Base-by-base conservation (phyloP, 2,888 invertebrate genomes). In the Sphecodes monilicornis region DNA sequence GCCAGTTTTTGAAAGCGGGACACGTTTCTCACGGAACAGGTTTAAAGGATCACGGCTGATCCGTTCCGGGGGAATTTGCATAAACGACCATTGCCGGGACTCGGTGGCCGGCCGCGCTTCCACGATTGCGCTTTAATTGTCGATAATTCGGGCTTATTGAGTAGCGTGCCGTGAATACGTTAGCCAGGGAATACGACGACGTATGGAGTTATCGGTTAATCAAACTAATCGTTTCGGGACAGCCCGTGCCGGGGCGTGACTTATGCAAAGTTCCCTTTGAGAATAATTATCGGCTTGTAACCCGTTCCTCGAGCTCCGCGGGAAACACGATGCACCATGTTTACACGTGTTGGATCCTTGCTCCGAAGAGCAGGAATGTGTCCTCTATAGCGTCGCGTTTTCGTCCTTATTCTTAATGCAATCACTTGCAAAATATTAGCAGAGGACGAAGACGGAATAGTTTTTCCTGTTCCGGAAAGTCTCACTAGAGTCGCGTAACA, bases 121-220 rank as follows among this genome's bases (percentile, higher is more conserved):
- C 76, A 73, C 74, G 85, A 85, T 88, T 79, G 66, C 80, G 50
- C 82, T 86, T 88, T 88, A 85, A 88, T 88, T 86, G 84, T 86
- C 82, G 82, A 81, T 85, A 84, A 88, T 86, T 86, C 66, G 75
- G 64, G 73, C 26, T 74, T 46, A 70, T 78, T 78, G 41, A 66
- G 39, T n/a, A 32, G 16, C 83, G 70, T 80, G 70, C 36, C 8
- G 69, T 26, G 73, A 78, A 78, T 78, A 69, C 60, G 68, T 64
- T 64, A 43, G 60, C 13, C 43, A 29, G 39, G 46, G 26, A 16
- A 57, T 13, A 60, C 60, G 5, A 72, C 41, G 69, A 74, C 68
- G 69, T 32, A 4, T 41, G 29, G 50, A 32, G 57, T 78, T 75
- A 16, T 60, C 57, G 50, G 43, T 32, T 82, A 82, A 82, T 76